Percentiles rank a stretch among this genome's conserved stretches.
Evolutionary conservation across 2,113 vertebrate genomes (phyloP).

Genomic region (Poecile atricapillus): DNA sequence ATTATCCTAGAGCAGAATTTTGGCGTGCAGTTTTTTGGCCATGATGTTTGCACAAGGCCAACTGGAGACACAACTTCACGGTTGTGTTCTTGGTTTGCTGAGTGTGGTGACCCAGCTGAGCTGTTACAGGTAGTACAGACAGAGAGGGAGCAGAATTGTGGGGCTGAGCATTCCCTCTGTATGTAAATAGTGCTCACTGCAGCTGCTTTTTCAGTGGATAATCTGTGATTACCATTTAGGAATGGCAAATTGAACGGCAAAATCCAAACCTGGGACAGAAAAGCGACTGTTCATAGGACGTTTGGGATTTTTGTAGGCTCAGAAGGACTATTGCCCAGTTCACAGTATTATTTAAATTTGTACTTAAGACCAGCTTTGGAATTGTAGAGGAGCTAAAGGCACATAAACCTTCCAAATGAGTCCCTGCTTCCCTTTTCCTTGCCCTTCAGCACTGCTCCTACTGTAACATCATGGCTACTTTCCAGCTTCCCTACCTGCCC

Average conservation of each 20-base stretch:
- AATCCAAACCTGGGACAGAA: neutral
- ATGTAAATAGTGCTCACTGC: neutral
- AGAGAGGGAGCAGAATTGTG: neutral
- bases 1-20: neutral
- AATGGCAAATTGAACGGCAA: neutral
- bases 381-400: constrained; percentile 24
- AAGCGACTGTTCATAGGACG: neutral
- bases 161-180: neutral
- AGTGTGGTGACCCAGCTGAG: neutral
- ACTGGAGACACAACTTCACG: neutral
- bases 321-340: constrained; percentile 35
- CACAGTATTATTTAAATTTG: constrained; percentile 32
- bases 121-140: neutral
- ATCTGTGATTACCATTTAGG: neutral
- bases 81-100: neutral
- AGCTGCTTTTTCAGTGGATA: neutral
- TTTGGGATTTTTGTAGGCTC: neutral
- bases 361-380: constrained; percentile 42
- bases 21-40: neutral
- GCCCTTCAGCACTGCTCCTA: constrained; percentile 16
- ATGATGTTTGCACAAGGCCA: neutral
- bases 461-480: neutral
- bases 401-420: constrained; percentile 46
- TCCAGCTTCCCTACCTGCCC: neutral
- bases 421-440: constrained; percentile 50